These are phyloP conservation scores for Seira musarum DNA, from an alignment of 2,888 invertebrate genomes.

Conservation along the genomic window DNA sequence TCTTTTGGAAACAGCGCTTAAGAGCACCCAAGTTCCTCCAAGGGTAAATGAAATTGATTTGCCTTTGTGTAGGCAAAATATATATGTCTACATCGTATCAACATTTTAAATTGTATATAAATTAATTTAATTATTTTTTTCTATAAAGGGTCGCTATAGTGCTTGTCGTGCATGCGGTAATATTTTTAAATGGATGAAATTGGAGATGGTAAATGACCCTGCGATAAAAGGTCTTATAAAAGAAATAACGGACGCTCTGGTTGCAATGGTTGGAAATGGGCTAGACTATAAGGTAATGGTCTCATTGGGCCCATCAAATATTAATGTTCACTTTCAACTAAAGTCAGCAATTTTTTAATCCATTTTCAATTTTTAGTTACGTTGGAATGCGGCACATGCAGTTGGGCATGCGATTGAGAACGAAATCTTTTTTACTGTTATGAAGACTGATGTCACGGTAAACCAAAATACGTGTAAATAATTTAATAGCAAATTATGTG, in stretches of 20 bases:
- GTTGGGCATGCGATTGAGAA: conserved; percentile 38
- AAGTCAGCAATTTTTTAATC: background rate
- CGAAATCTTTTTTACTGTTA: background rate
- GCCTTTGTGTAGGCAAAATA: background rate
- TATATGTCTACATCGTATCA: background rate
- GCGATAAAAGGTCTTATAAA: background rate
- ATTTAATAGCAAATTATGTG: background rate
- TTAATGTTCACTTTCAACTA: background rate
- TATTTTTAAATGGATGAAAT: conserved; percentile 29
- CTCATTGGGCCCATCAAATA: background rate
- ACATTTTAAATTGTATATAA: too few relatives aligned
- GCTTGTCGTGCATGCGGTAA: conserved; percentile 43
- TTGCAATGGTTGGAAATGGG: conserved; percentile 37
- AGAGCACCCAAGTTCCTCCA: conserved; percentile 10
- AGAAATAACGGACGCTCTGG: background rate
- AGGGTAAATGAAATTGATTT: conserved; percentile 4
- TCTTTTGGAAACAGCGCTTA: background rate
- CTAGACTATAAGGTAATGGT: conserved; percentile 51
- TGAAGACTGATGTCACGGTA: conserved; percentile 14
- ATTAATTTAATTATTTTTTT: too few relatives aligned
- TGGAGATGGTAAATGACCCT: background rate
- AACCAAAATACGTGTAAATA: background rate
- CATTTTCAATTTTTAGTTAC: conserved; percentile 34
- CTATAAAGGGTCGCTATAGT: conserved; percentile 43
- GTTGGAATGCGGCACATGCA: conserved; percentile 53